Evolutionary conservation across 2,113 vertebrate genomes (phyloP), one percentile per base, ranked within the genome.

Genomic region (Callopanchax toddi): DNA sequence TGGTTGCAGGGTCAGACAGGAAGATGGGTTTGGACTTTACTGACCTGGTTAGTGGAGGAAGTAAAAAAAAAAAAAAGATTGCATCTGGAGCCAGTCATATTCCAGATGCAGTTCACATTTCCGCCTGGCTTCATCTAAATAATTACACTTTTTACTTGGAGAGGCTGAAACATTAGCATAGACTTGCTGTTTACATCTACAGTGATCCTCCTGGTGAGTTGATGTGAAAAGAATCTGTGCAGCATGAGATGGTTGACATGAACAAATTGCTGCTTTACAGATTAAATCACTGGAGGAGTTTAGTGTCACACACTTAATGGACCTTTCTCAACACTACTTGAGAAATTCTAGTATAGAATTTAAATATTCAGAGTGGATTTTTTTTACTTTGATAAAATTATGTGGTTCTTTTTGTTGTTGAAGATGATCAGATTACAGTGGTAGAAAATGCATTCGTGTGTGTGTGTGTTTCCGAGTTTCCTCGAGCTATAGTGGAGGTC

Each of bases 1-100:
- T 65, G 87, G 89, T 90, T 72, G 29, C 61, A 67, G 52, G 45
- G 76, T 68, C 75, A 82, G 84, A 83, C 75, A 65, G 42, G 25
- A 45, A 85, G 81, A 80, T 75, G 32, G 53, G 54, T 54, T 73
- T 17, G 11, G 54, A 50, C 58, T 80, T 61, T 26, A n/a, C 50
- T 52, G 62, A 53, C 22, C 71, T 46, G 39, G 59, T 64, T 60
- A 46, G 37, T 25, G 5, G 49, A 67, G 66, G 70, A 70, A 81
- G 48, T 59, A 23, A 66, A 53, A 26, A 25, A 23, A 66, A 53
- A 26, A 25, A 71, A 54, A 25, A 21, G 20, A 52, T 59, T 74
- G 8, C 52, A 70, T 45, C 40, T 46, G 13, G 50, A 43, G 39
- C 13, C 49, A 10, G 57, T 75, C 70, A 22, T 37, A 13, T 37